Percentiles rank a stretch among this genome's conserved stretches.
These are phyloP conservation scores for Delichon dasypus DNA, from an alignment of 2,797 vertebrate genomes.

Conservation along the genomic window DNA sequence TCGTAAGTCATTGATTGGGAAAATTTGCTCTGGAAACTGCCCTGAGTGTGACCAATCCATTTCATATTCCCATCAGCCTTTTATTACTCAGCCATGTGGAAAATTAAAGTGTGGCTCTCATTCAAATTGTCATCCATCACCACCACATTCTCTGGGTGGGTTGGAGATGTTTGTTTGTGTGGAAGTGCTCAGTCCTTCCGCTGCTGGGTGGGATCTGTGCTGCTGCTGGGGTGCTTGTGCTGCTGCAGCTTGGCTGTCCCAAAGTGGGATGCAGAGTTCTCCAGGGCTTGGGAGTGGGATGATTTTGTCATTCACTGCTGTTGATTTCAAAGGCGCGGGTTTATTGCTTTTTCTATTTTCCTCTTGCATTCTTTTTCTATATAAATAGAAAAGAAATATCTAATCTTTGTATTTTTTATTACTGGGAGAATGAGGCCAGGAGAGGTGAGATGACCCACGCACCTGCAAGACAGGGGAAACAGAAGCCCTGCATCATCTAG, in stretches of 20 bases:
- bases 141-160: neutral
- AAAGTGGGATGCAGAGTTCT: neutral
- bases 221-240: neutral
- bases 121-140: constrained; percentile 36
- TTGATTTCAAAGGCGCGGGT: neutral
- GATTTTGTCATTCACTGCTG: neutral
- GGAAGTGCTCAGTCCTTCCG: neutral
- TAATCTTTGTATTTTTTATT: neutral
- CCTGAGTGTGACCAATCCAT: constrained; percentile 41
- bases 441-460: neutral
- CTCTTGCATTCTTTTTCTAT: neutral
- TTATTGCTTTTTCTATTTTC: accelerated
- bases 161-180: neutral
- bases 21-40: constrained; percentile 11
- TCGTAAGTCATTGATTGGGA: constrained; percentile 83
- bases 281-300: accelerated
- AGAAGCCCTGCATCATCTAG: neutral
- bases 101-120: constrained; percentile 65
- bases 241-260: neutral
- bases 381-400: neutral
- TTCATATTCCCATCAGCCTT: constrained; percentile 54
- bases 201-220: neutral
- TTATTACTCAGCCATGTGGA: constrained; percentile 64
- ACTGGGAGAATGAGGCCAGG: neutral
- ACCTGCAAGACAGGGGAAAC: neutral